Conservation (phyloP, 2,797 vertebrate genomes). For the Myotis findleyi region DNA sequence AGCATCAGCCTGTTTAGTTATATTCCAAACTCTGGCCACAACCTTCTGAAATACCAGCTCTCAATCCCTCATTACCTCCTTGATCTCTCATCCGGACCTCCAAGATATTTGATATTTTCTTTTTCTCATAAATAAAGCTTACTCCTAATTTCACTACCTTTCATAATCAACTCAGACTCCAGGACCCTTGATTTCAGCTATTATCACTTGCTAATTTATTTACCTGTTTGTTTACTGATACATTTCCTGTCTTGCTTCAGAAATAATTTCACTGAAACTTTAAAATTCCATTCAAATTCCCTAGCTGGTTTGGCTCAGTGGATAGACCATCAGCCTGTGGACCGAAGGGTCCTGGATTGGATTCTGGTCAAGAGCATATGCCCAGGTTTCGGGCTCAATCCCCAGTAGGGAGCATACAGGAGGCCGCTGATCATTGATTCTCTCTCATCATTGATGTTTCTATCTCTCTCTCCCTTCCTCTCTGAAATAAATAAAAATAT, state of each 20-base stretch:
- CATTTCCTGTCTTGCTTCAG: not conserved
- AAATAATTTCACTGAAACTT: conserved; percentile 48
- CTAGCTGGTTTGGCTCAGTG: too few relatives aligned
- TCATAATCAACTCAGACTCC: conserved; percentile 20
- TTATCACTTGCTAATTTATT: conserved; percentile 29
- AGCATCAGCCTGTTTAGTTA: not conserved
- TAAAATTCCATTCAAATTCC: conserved; percentile 28
- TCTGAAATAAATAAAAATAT: too few relatives aligned
- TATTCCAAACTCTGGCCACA: conserved; percentile 40
- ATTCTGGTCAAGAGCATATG: too few relatives aligned
- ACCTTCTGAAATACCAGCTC: conserved; percentile 19
- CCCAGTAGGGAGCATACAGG: too few relatives aligned
- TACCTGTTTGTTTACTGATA: conserved; percentile 16
- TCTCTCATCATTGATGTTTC: too few relatives aligned
- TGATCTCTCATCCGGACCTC: not conserved
- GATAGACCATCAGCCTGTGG: too few relatives aligned
- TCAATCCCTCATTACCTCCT: not conserved
- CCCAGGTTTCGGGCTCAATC: too few relatives aligned
- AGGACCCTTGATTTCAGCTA: conserved; percentile 10
- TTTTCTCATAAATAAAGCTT: conserved; percentile 39
- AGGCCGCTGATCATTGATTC: too few relatives aligned
- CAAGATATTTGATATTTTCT: conserved; percentile 16
- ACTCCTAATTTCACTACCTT: not conserved
- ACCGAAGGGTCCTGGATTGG: too few relatives aligned
- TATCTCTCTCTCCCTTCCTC: too few relatives aligned